These are phyloP conservation scores for Myxocyprinus asiaticus DNA, from an alignment of 2,113 vertebrate genomes.

Conservation along the genomic window DNA sequence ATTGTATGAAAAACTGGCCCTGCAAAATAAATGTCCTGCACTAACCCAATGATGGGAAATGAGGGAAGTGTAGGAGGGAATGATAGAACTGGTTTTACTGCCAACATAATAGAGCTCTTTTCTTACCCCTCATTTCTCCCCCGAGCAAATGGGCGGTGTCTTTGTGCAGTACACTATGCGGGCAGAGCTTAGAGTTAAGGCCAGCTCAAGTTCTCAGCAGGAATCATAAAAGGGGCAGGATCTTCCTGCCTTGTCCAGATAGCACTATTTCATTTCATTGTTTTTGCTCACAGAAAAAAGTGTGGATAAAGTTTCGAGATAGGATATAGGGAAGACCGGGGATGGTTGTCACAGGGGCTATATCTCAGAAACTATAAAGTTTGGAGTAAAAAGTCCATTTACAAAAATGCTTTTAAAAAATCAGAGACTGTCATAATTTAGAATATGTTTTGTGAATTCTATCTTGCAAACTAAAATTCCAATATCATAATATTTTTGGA, in stretches of 20 bases:
- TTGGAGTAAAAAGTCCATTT: background rate
- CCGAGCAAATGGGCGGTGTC: background rate
- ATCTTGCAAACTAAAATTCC: too few species aligned
- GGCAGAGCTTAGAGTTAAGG: background rate
- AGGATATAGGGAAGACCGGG: background rate
- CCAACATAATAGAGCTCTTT: conserved; percentile 18
- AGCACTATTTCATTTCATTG: background rate
- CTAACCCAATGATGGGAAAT: background rate
- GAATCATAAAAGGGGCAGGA: conserved; percentile 3
- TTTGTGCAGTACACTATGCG: background rate
- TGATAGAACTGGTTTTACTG: conserved; percentile 19
- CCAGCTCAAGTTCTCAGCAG: background rate
- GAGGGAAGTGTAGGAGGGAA: background rate
- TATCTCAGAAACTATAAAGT: background rate
- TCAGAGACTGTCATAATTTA: too few species aligned
- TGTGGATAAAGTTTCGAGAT: background rate
- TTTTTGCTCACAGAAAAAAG: background rate
- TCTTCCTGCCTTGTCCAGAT: background rate
- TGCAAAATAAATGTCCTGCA: conserved; percentile 30
- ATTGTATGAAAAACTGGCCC: conserved; percentile 57
- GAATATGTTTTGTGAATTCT: too few species aligned
- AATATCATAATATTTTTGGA: too few species aligned
- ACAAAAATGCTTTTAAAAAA: too few species aligned
- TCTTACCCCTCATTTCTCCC: background rate
- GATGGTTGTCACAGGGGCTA: background rate